Conservation (phyloP, 2,113 vertebrate genomes). For the Propithecus coquereli region DNA sequence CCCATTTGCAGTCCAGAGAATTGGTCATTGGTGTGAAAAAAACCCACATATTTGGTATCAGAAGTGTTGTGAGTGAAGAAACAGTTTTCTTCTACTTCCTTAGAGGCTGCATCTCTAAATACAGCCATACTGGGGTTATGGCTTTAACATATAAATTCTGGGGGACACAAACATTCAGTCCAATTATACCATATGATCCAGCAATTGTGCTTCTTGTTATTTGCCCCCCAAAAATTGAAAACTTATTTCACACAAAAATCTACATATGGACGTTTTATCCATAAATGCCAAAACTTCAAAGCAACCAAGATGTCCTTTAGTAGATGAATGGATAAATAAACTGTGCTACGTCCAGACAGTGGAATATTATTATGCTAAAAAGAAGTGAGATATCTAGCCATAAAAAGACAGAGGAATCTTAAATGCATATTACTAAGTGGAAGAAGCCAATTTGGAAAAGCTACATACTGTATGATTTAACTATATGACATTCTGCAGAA, state of each 20-base stretch:
- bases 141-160: background rate
- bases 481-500: background rate
- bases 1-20: background rate
- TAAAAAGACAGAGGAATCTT: background rate
- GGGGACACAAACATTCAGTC: background rate
- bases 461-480: background rate
- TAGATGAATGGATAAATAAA: background rate
- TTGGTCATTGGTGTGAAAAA: background rate
- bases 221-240: background rate
- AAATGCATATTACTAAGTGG: background rate
- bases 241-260: background rate
- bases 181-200: no score
- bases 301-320: background rate
- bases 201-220: background rate
- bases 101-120: background rate
- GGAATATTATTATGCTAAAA: background rate
- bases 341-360: background rate
- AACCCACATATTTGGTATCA: background rate
- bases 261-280: background rate
- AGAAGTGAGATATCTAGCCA: background rate
- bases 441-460: background rate
- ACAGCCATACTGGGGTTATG: background rate
- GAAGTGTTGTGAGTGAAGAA: background rate
- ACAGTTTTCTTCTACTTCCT: background rate
- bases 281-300: background rate